phyloP scores from a whole-genome alignment of 2,797 vertebrate species.

The Gobio occitaniae region DNA sequence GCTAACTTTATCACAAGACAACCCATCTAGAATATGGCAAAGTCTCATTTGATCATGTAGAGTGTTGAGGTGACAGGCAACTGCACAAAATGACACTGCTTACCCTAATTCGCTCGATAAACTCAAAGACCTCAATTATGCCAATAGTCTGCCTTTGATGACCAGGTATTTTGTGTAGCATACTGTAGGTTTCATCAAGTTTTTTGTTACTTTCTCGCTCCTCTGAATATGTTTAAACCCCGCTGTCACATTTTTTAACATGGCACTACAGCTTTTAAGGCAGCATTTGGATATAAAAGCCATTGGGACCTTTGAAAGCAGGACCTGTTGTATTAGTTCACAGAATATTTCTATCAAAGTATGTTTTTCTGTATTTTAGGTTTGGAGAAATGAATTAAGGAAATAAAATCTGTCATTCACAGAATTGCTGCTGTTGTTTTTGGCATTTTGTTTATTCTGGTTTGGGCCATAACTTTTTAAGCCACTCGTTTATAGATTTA shows the following conservation, averaged over 20 bases:
- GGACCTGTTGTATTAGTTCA: constrained; percentile 72
- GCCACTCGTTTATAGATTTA: background rate
- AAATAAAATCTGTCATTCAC: constrained; percentile 82
- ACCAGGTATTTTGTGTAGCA: constrained; percentile 71
- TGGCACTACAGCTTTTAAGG: constrained; percentile 69
- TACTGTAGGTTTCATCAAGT: constrained; percentile 65
- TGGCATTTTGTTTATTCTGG: background rate
- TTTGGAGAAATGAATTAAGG: constrained; percentile 75
- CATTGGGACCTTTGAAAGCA: constrained; percentile 70
- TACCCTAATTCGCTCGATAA: constrained; percentile 5
- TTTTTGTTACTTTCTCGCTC: constrained; percentile 64
- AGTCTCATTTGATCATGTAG: background rate
- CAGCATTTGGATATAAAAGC: constrained; percentile 67
- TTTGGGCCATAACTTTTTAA: background rate
- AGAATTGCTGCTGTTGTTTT: constrained; percentile 41
- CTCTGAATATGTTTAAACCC: constrained; percentile 61
- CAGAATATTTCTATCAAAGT: constrained; percentile 75
- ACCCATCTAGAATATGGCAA: background rate
- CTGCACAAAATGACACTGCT: background rate
- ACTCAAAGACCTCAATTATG: constrained; percentile 65
- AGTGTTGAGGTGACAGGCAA: background rate
- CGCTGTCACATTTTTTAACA: constrained; percentile 71
- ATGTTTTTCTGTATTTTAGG: constrained; percentile 78
- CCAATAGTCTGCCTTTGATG: constrained; percentile 69
- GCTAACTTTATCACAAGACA: background rate